Evolutionary conservation across 92 coral and sea anemone genomes (phyloP).

Genomic region (Palythoa grandis): DNA sequence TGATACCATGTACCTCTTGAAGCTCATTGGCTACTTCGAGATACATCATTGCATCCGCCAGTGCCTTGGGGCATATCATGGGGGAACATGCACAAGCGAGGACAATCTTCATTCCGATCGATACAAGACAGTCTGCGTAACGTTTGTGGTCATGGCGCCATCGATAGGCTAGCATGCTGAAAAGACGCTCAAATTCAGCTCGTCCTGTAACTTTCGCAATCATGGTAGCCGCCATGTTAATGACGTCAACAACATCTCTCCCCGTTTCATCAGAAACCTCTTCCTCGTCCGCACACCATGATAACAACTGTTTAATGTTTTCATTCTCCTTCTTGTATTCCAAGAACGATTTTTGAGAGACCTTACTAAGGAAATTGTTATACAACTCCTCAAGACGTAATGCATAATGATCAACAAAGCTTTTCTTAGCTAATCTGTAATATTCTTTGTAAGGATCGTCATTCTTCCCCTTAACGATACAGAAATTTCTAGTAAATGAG

Average conservation of each 20-base stretch:
- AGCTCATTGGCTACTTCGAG: too few relatives aligned
- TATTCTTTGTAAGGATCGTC: background rate
- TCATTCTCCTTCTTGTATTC: constrained; percentile 53
- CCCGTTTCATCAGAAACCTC: constrained; percentile 11
- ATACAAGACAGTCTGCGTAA: too few relatives aligned
- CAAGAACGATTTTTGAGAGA: constrained; percentile 44
- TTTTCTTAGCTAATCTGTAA: constrained; percentile 44
- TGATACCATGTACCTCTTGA: too few relatives aligned
- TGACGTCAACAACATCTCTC: constrained; percentile 41
- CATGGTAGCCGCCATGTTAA: constrained; percentile 48
- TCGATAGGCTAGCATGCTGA: constrained; percentile 46
- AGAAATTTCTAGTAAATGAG: constrained; percentile 55
- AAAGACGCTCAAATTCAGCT: constrained; percentile 48
- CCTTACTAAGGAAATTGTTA: constrained; percentile 48
- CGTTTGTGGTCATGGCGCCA: constrained; percentile 21
- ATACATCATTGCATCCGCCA: too few relatives aligned
- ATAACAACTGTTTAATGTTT: constrained; percentile 58
- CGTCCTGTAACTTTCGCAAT: constrained; percentile 58
- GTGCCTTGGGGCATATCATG: too few relatives aligned
- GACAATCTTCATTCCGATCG: too few relatives aligned
- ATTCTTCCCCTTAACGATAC: constrained; percentile 11
- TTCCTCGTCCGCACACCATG: constrained; percentile 53
- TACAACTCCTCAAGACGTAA: constrained; percentile 18
- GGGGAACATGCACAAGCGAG: too few relatives aligned
- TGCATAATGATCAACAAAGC: constrained; percentile 42